Base-by-base conservation (phyloP, 2,888 invertebrate genomes). In the Acanthoscelides obtectus region DNA sequence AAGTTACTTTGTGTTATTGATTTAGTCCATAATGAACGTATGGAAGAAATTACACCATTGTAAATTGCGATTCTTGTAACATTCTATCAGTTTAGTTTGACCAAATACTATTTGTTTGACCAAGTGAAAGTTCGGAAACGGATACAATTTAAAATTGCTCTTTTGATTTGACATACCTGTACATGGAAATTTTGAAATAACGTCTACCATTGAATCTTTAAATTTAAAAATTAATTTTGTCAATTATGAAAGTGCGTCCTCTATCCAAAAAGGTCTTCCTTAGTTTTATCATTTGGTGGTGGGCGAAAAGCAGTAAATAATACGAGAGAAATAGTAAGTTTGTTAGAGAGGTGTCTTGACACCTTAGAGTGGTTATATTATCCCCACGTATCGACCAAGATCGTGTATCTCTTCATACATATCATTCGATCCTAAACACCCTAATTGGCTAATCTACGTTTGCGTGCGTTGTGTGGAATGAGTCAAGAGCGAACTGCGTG, bases 341-440 rank as follows among this genome's bases (percentile, higher is more conserved):
- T 22, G 22, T 22, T 22, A 45, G 45, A 45, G 45, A 45, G 45
- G 45, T 67, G 22, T 19, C 20, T 19, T 22, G 21, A 6, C 67
- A 45, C n/a, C 25, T 27, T 25, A 4, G 67, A 12, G 17, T 12
- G 12, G 17, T 45, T 45, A 6, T 45, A 45, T 45, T 45, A 45
- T 45, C 45, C 45, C 6, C 45, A 45, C 45, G 45, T 12, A 12
- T 45, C 45, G 3, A 4, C 12, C 17, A 12, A 12, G 45, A 45
- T 45, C 45, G 45, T 45, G 45, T 45, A 45, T 64, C 22, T 22
- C 22, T 71, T 68, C 25, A 79, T 80, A 79, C 79, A 78, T 73
- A 78, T 76, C 82, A 81, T 81, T 81, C 75, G 78, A 78, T 81
- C 81, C 81, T 77, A 73, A 72, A 73, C 74, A 75, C 80, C 81